Conservation (phyloP, 1,140 invertebrate genomes). For the Brachionus plicatilis region DNA sequence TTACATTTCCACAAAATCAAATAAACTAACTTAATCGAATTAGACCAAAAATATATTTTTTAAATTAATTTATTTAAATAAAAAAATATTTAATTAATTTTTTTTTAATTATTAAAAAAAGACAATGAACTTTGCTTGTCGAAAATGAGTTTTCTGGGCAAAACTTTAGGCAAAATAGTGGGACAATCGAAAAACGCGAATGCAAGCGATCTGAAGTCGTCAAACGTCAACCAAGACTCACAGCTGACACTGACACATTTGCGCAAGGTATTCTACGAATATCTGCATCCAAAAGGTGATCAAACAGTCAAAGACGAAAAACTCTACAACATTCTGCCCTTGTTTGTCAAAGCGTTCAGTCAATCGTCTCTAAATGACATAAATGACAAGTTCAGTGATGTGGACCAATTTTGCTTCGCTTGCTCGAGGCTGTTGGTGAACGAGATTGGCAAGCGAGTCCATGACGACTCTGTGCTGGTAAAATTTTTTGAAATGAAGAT, state of each 20-base stretch:
- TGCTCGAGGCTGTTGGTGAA: background rate
- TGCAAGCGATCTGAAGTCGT: background rate
- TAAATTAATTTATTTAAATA: background rate
- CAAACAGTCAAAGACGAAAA: conserved; percentile 76
- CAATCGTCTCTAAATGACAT: conserved; percentile 80
- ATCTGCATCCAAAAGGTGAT: conserved; percentile 72
- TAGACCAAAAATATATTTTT: background rate
- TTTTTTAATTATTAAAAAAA: background rate
- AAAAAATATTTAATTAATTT: background rate
- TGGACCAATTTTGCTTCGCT: conserved; percentile 71
- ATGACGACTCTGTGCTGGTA: conserved; percentile 15
- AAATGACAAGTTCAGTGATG: conserved; percentile 90
- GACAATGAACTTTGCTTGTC: background rate
- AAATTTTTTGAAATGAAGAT: conserved; percentile 37
- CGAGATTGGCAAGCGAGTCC: conserved; percentile 33
- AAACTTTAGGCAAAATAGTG: conserved; percentile 24
- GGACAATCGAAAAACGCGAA: background rate
- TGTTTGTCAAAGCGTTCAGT: conserved; percentile 95
- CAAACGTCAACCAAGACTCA: background rate
- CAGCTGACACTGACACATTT: conserved; percentile 82
- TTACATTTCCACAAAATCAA: background rate
- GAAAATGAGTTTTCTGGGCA: conserved; percentile 30
- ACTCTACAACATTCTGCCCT: conserved; percentile 91
- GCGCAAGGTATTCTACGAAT: conserved; percentile 89
- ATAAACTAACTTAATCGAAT: background rate